Conservation (phyloP, 2,888 invertebrate genomes). For the Drosophila stalkeri region DNA sequence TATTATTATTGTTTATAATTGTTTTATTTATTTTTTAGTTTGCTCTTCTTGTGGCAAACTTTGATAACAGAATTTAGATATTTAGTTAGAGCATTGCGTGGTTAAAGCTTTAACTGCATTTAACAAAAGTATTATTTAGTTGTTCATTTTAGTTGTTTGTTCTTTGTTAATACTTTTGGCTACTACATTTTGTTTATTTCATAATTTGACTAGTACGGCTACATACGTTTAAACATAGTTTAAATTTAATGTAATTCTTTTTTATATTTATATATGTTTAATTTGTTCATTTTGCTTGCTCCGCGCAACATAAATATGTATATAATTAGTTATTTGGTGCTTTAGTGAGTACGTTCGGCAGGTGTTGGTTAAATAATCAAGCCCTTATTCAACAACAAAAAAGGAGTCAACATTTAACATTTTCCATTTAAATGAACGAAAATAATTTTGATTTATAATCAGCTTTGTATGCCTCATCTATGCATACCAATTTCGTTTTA, state of each 20-base stretch:
- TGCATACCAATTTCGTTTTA: constrained; percentile 12
- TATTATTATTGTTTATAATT: background rate
- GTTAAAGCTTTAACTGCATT: constrained; percentile 28
- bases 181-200: constrained; percentile 56
- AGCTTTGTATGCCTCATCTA: constrained; percentile 13
- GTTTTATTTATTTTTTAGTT: background rate
- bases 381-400: constrained; percentile 23
- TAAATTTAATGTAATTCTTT: constrained; percentile 63
- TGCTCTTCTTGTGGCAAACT: background rate
- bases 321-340: constrained; percentile 58
- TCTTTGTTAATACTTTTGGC: constrained; percentile 26
- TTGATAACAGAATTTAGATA: constrained; percentile 33
- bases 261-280: constrained; percentile 14
- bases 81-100: constrained; percentile 16
- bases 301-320: constrained; percentile 49
- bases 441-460: constrained; percentile 33
- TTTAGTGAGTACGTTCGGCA: constrained; percentile 51
- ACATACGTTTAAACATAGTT: constrained; percentile 60
- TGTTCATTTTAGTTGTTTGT: background rate
- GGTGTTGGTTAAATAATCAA: constrained; percentile 46
- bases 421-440: constrained; percentile 36
- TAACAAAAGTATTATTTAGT: constrained; percentile 17
- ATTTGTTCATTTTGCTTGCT: constrained; percentile 59
- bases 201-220: constrained; percentile 76
- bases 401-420: constrained; percentile 21